Evolutionary conservation across 2,797 vertebrate species (phyloP).

Genomic region (Malurus splendens): DNA sequence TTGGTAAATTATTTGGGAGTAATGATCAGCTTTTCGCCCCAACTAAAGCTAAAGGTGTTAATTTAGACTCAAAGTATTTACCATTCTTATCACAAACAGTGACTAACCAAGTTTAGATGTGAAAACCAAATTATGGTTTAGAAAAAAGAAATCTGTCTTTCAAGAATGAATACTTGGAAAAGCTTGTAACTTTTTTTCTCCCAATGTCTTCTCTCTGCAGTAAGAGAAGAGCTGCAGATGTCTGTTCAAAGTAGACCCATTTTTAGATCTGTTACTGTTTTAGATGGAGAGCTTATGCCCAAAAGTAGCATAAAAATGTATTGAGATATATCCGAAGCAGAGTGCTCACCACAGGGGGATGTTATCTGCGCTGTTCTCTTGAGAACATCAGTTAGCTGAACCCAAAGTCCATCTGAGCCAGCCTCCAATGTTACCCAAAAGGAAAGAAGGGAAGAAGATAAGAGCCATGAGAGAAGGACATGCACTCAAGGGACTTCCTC

Average conservation of each 20-base stretch:
- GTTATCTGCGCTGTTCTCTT: not conserved
- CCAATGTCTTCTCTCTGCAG: not conserved
- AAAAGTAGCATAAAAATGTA: conserved; percentile 23
- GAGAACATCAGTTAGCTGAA: not conserved
- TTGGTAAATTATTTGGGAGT: conserved; percentile 65
- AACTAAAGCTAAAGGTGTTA: conserved; percentile 68
- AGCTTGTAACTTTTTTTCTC: not conserved
- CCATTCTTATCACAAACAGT: conserved; percentile 52
- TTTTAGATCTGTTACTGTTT: not conserved
- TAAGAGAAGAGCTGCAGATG: not conserved
- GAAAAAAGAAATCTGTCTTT: not conserved
- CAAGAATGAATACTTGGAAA: not conserved
- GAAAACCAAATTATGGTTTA: conserved; percentile 43
- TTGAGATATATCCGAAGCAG: not conserved
- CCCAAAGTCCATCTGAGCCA: not conserved
- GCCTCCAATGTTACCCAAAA: not conserved
- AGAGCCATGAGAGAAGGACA: not conserved
- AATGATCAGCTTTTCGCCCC: conserved; percentile 65
- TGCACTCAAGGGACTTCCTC: not conserved
- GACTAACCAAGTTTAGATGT: conserved; percentile 27
- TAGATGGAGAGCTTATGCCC: not conserved
- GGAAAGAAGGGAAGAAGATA: not conserved
- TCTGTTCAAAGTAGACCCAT: not conserved
- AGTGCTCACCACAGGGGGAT: not conserved
- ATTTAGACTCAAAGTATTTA: conserved; percentile 69